These are phyloP conservation scores for Pyrgilauda ruficollis DNA, from an alignment of 2,113 vertebrate genomes.

Conservation along the genomic window DNA sequence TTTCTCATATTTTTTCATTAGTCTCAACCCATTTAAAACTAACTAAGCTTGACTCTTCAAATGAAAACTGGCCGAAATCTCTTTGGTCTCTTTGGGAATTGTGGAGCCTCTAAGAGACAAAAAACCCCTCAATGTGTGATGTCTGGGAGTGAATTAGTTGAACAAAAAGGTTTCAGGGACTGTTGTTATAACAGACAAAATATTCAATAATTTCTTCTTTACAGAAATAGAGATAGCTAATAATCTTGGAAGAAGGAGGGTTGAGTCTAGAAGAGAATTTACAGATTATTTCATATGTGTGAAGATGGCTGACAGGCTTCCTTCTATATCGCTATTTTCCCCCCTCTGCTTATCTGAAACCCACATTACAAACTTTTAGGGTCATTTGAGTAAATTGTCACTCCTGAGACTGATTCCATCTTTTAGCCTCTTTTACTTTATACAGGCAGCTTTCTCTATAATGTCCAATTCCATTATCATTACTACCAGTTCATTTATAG, in stretches of 20 bases:
- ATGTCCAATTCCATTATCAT: background rate
- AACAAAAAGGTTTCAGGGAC: background rate
- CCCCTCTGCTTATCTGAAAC: background rate
- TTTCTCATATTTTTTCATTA: slow-evolving; percentile 42
- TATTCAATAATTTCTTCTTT: background rate
- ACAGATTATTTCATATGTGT: background rate
- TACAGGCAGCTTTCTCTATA: background rate
- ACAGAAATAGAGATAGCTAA: background rate
- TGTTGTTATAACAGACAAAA: background rate
- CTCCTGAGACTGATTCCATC: background rate
- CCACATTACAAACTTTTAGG: background rate
- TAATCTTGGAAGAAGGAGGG: background rate
- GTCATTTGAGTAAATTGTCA: background rate
- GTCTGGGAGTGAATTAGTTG: background rate
- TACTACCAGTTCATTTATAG: background rate
- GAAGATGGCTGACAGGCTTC: background rate
- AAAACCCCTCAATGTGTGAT: background rate
- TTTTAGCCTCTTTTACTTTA: background rate
- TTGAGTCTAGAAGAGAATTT: background rate
- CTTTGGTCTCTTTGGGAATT: slow-evolving; percentile 11
- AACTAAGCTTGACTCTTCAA: slow-evolving; percentile 42
- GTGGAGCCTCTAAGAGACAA: background rate
- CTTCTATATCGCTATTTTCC: background rate
- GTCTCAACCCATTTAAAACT: slow-evolving; percentile 34
- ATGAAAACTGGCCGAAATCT: slow-evolving; percentile 11